Base-by-base conservation (phyloP, 2,888 invertebrate species). In the Kryphioiulus occultus region DNA sequence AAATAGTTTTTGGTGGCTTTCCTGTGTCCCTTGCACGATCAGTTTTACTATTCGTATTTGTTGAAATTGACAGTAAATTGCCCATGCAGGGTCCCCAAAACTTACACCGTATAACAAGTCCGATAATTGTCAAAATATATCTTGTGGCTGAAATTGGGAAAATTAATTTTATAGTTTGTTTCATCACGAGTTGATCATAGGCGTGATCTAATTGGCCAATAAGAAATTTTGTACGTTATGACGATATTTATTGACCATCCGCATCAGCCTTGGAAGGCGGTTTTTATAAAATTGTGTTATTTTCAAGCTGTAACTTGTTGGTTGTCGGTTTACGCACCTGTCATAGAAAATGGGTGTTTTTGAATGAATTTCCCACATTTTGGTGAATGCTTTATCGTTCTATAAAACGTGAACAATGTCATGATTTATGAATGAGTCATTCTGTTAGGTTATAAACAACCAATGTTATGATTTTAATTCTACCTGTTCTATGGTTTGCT, bases 21-120 rank as follows among this genome's bases (percentile, higher is more conserved):
- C n/a, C n/a, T n/a, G n/a, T n/a, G n/a, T n/a, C n/a, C n/a, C n/a
- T n/a, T n/a, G n/a, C n/a, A n/a, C n/a, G n/a, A n/a, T n/a, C n/a
- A n/a, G n/a, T n/a, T n/a, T n/a, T n/a, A n/a, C n/a, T n/a, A n/a
- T n/a, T n/a, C n/a, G n/a, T n/a, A n/a, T n/a, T n/a, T n/a, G n/a
- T n/a, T n/a, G n/a, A n/a, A n/a, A n/a, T n/a, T n/a, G n/a, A n/a
- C n/a, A n/a, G n/a, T n/a, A n/a, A n/a, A n/a, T n/a, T n/a, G n/a
- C n/a, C n/a, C n/a, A n/a, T n/a, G n/a, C n/a, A n/a, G n/a, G n/a
- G n/a, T n/a, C n/a, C n/a, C n/a, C n/a, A n/a, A n/a, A 26, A 85
- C 85, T 85, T 47, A 85, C 85, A 85, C 42, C 7, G 85, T 85
- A 85, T 44, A 85, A 44, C 85, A 85, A 30, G 85, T 85, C 17